These are phyloP conservation scores for Perithous albicinctus DNA, from an alignment of 2,888 invertebrate species.

Conservation along the genomic window DNA sequence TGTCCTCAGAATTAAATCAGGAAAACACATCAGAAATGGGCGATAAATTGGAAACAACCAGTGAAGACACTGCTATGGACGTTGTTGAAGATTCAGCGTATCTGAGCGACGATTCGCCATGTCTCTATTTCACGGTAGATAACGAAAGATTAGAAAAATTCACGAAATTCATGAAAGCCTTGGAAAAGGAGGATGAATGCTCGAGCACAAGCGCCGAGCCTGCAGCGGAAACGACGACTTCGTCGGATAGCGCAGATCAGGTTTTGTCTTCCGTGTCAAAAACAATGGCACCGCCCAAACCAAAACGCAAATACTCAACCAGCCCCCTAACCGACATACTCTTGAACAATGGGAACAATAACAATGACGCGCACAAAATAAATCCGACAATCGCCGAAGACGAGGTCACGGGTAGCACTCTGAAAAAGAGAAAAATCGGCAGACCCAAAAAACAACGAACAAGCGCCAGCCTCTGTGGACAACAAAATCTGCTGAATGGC, in stretches of 20 bases:
- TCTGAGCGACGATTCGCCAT: slow-evolving; percentile 73
- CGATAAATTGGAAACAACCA: background rate
- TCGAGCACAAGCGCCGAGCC: slow-evolving; percentile 8
- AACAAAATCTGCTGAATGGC: slow-evolving; percentile 77
- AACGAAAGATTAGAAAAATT: slow-evolving; percentile 75
- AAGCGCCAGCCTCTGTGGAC: slow-evolving; percentile 70
- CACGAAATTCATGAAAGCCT: slow-evolving; percentile 74
- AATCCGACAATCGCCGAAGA: slow-evolving; percentile 62
- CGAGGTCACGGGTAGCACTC: slow-evolving; percentile 68
- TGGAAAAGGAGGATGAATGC: slow-evolving; percentile 70
- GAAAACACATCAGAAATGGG: slow-evolving; percentile 1
- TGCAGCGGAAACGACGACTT: background rate
- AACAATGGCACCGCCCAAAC: slow-evolving; percentile 77
- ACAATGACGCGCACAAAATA: slow-evolving; percentile 76
- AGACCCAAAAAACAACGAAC: slow-evolving; percentile 76
- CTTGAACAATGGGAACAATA: slow-evolving; percentile 79
- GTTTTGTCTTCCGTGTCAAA: slow-evolving; percentile 71
- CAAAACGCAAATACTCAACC: slow-evolving; percentile 74
- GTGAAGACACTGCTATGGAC: background rate
- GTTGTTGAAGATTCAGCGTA: background rate
- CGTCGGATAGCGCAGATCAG: slow-evolving; percentile 15
- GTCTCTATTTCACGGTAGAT: slow-evolving; percentile 78
- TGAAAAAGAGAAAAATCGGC: slow-evolving; percentile 78
- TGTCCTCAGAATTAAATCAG: background rate
- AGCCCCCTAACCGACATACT: slow-evolving; percentile 80